Percentiles rank a stretch among this genome's conserved stretches.
Conservation (phyloP, 2,888 invertebrate species). For the Thalpophila matura region DNA sequence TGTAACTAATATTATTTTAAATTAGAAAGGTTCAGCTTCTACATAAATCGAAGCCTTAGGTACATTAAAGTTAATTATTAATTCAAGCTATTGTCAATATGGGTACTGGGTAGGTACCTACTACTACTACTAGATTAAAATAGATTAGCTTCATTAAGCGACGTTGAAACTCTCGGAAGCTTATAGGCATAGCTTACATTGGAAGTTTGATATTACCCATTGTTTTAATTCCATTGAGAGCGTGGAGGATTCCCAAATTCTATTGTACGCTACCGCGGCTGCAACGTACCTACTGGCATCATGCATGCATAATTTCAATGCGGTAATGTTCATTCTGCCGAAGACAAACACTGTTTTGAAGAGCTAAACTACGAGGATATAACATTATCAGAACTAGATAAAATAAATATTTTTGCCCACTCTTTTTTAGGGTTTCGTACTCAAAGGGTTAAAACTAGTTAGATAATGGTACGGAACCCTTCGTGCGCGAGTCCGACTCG, state of each 20-base stretch:
- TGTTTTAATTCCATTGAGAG: constrained; percentile 76
- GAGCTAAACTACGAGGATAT: constrained; percentile 24
- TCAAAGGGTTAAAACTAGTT: too few species aligned
- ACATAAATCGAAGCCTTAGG: background rate
- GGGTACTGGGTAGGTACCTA: too few species aligned
- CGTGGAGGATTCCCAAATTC: constrained; percentile 79
- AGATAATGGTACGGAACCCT: too few species aligned
- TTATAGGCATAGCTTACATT: constrained; percentile 62
- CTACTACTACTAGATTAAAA: constrained; percentile 41
- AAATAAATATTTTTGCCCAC: background rate
- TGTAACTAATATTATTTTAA: background rate
- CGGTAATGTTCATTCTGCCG: constrained; percentile 69
- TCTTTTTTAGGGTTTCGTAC: too few species aligned
- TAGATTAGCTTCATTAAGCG: constrained; percentile 49
- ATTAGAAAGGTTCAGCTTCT: background rate
- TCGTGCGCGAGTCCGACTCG: too few species aligned
- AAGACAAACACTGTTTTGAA: constrained; percentile 68
- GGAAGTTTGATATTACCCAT: constrained; percentile 68
- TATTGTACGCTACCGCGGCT: constrained; percentile 73
- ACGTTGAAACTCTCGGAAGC: constrained; percentile 52
- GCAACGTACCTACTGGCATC: constrained; percentile 64
- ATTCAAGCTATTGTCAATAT: constrained; percentile 6
- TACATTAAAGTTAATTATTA: background rate
- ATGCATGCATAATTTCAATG: constrained; percentile 79
- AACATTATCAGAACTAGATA: constrained; percentile 6